Evolutionary conservation across 2,888 invertebrate genomes (phyloP).

Genomic region (Cephus pulcher): DNA sequence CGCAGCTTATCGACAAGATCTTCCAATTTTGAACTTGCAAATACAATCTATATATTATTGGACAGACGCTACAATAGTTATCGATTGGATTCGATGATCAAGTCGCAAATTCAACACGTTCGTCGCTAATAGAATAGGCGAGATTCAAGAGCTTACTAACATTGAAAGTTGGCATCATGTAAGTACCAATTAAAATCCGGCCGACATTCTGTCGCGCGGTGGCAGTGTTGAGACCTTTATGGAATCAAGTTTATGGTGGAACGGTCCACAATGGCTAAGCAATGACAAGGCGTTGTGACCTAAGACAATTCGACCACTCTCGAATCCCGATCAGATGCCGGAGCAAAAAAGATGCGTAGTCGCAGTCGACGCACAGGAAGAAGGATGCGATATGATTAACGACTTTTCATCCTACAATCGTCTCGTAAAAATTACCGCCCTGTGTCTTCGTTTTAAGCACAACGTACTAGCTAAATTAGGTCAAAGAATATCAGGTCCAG

Average conservation of each 20-base stretch:
- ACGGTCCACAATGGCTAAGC: slow-evolving; percentile 13
- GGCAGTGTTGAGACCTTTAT: background rate
- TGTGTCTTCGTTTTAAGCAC: no score
- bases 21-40: slow-evolving; percentile 3
- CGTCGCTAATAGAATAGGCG: slow-evolving; percentile 18
- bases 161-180: slow-evolving; percentile 18
- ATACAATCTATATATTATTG: slow-evolving; percentile 7
- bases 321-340: no score
- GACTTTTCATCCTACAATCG: no score
- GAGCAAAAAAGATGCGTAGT: no score
- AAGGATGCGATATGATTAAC: no score
- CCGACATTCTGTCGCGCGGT: slow-evolving; percentile 16
- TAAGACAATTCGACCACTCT: no score
- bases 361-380: no score
- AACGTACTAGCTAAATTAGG: no score
- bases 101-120: slow-evolving; percentile 16
- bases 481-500: no score
- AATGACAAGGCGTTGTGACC: no score
- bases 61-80: slow-evolving; percentile 17
- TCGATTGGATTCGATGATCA: slow-evolving; percentile 16
- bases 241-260: slow-evolving; percentile 11
- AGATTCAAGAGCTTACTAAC: slow-evolving; percentile 16
- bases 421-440: no score
- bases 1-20: slow-evolving; percentile 16
- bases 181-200: slow-evolving; percentile 14